A percentile compares a stretch with the other conserved stretches of the same genome.
Evolutionary conservation across 2,797 vertebrate genomes (phyloP).

Genomic region (Chiropotes sagulatus): DNA sequence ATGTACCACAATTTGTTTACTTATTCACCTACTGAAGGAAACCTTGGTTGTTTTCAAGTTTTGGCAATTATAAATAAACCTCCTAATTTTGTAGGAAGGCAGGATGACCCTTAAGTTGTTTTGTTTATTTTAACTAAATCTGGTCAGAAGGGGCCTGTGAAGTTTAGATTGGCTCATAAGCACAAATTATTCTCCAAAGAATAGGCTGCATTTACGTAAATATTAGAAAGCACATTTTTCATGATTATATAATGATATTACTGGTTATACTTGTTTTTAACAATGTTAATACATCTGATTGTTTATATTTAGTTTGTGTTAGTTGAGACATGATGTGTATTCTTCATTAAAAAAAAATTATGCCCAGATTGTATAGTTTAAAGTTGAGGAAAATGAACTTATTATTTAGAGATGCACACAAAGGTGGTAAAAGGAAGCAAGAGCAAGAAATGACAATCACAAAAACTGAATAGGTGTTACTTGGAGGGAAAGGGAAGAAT

Average conservation of each 20-base stretch:
- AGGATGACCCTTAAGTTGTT: neutral
- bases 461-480: neutral
- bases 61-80: neutral
- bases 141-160: neutral
- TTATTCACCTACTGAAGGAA: neutral
- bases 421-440: neutral
- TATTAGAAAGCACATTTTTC: slow-evolving; percentile 7
- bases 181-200: slow-evolving; percentile 7
- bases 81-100: neutral
- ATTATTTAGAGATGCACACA: neutral
- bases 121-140: slow-evolving; percentile 29
- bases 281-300: neutral
- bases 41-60: neutral
- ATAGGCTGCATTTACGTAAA: slow-evolving; percentile 26
- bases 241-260: neutral
- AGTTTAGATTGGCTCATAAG: neutral
- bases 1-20: neutral
- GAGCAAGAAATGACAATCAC: neutral
- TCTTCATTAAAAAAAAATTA: neutral
- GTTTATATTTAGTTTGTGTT: neutral
- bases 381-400: neutral
- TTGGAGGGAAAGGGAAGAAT: neutral
- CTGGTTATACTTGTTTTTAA: slow-evolving; percentile 39
- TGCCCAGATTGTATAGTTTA: neutral
- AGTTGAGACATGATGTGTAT: slow-evolving; percentile 2